These are phyloP conservation scores for Marisa cornuarietis DNA, from an alignment of 1,140 invertebrate species.

Conservation along the genomic window DNA sequence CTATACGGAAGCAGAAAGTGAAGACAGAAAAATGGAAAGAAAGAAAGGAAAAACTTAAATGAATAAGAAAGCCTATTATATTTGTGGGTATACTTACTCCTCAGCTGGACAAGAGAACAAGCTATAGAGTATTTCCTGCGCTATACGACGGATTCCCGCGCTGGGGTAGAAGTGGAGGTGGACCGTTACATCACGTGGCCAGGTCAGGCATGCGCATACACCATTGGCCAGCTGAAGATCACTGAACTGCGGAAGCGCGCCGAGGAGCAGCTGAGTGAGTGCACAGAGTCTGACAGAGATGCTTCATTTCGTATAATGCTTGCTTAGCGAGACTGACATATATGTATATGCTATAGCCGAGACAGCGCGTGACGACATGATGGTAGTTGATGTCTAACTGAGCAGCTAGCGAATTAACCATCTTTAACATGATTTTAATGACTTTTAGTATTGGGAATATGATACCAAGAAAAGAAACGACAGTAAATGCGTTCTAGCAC, in stretches of 20 bases:
- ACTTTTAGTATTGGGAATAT: too few species aligned
- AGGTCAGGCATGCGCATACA: conserved; percentile 68
- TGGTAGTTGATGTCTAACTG: too few species aligned
- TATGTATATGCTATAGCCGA: too few species aligned
- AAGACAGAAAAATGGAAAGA: too few species aligned
- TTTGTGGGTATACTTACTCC: neutral
- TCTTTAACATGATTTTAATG: too few species aligned
- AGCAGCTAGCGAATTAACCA: too few species aligned
- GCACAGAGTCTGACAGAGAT: neutral
- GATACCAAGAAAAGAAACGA: too few species aligned
- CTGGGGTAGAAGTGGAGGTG: conserved; percentile 59
- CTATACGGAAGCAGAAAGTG: too few species aligned
- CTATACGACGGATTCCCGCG: conserved; percentile 54
- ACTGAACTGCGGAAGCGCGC: conserved; percentile 63
- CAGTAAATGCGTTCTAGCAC: too few species aligned
- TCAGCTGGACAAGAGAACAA: conserved; percentile 63
- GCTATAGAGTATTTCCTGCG: conserved; percentile 65
- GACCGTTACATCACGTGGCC: conserved; percentile 69
- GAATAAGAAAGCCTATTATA: too few species aligned
- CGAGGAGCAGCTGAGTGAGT: conserved; percentile 58
- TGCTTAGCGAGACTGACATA: neutral
- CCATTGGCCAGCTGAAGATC: conserved; percentile 69
- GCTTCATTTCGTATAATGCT: neutral
- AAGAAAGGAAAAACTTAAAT: too few species aligned
- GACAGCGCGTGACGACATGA: neutral